These are phyloP conservation scores for Lates japonicus DNA, from an alignment of 2,797 vertebrate species.

Conservation along the genomic window DNA sequence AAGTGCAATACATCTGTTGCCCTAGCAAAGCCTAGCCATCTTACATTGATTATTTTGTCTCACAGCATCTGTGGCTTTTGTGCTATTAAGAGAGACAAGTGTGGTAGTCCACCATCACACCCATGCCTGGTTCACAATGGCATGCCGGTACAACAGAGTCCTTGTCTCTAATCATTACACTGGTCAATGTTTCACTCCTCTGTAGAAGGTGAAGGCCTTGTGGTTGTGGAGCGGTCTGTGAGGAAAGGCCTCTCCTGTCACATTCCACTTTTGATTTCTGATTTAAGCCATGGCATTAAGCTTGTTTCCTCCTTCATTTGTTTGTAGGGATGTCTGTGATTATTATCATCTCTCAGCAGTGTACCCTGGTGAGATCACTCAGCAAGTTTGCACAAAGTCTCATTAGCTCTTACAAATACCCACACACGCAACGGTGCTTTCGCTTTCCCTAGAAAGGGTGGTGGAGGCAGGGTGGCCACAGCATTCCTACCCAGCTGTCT, in stretches of 20 bases:
- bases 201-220: background rate
- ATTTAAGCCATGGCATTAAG: slow-evolving; percentile 12
- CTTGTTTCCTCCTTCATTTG: slow-evolving; percentile 8
- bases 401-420: slow-evolving; percentile 58
- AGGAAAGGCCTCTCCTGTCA: slow-evolving; percentile 10
- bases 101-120: background rate
- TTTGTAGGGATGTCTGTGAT: slow-evolving; percentile 51
- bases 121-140: background rate
- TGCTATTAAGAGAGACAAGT: background rate
- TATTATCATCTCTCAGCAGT: slow-evolving; percentile 35
- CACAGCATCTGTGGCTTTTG: background rate
- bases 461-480: slow-evolving; percentile 34
- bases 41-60: slow-evolving; percentile 3
- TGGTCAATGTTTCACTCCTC: slow-evolving; percentile 13
- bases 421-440: slow-evolving; percentile 30
- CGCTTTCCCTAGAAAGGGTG: slow-evolving; percentile 25
- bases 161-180: slow-evolving; percentile 20
- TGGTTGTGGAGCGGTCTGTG: slow-evolving; percentile 1
- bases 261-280: slow-evolving; percentile 33
- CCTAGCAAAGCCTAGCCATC: background rate
- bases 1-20: background rate
- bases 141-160: background rate
- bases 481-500: slow-evolving; percentile 45
- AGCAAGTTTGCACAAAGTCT: slow-evolving; percentile 54
- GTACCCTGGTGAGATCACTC: slow-evolving; percentile 45